Evolutionary conservation across 2,113 vertebrate species (phyloP), one percentile per base, ranked within the genome.

Genomic region (Eudyptes chrysolophus): DNA sequence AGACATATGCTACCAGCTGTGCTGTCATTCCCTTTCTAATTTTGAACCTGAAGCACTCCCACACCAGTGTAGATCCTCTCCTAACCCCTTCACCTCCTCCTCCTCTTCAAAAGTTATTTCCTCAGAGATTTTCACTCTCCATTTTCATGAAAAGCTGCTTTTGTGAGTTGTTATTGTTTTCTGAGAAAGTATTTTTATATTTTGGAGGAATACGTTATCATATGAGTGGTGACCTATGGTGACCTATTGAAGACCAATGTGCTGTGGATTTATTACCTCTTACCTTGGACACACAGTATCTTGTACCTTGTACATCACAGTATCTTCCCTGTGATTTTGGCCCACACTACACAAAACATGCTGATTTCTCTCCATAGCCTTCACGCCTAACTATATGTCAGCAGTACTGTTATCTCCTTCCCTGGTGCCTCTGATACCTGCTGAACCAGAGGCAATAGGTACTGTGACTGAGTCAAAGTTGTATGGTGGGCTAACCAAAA

Each of bases 21-120:
- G 93, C 92, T 95, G 92, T 93, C 95, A 84, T 97, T 97, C 81
- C 70, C 77, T 95, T 93, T 96, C 94, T 97, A 93, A 96, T 92
- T 98, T 97, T 93, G 96, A 91, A 90, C 75, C 89, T 82, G 64
- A 84, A 84, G 55, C 29, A 83, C 89, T 96, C 92, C 85, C 92
- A 90, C 62, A 84, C 64, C 87, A 85, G 60, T 82, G 88, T 27
- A 71, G 34, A 96, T 95, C 32, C 51, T 90, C 38, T 96, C 22
- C 90, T 94, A 94, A 94, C 68, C 92, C 60, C 52, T 95, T 95
- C 84, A 81, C 83, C 68, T 94, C 80, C 69, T 76, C 71, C 58
- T 76, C 54, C 46, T 88, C 83, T 92, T 92, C 68, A 66, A 9
- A 87, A 93, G 74, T 83, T 93, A 82, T 90, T 94, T 96, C 76